Conservation (phyloP, 1,140 invertebrate species). For the Eueides isabella region DNA sequence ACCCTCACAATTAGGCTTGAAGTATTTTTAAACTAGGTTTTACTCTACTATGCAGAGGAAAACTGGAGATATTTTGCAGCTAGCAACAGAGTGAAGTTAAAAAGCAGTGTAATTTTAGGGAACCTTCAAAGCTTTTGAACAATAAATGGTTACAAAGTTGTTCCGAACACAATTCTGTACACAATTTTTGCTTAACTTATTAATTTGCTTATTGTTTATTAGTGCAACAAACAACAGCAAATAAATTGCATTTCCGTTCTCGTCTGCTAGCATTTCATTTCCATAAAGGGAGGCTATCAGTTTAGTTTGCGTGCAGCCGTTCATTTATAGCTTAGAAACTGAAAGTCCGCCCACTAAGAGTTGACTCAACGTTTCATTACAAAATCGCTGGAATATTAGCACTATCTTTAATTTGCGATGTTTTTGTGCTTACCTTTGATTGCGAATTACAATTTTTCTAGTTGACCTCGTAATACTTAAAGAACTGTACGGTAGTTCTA, state of each 20-base stretch:
- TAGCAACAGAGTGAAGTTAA: too few relatives aligned
- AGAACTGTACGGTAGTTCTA: conserved; percentile 36
- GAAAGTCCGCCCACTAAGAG: conserved; percentile 29
- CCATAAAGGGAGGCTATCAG: conserved; percentile 37
- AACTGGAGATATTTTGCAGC: too few relatives aligned
- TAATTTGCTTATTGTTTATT: background rate
- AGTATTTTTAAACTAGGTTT: too few relatives aligned
- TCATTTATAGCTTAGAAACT: conserved; percentile 17
- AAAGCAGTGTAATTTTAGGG: too few relatives aligned
- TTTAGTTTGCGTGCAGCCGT: conserved; percentile 24
- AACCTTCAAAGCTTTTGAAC: too few relatives aligned
- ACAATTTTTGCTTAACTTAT: background rate
- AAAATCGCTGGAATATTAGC: conserved; percentile 47
- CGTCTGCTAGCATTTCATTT: conserved; percentile 37
- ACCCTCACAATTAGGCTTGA: too few relatives aligned
- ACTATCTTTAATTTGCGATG: conserved; percentile 23
- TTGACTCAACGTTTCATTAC: conserved; percentile 40
- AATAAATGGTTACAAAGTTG: too few relatives aligned
- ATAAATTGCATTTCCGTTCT: conserved; percentile 29
- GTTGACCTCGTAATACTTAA: conserved; percentile 52
- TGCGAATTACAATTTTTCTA: conserved; percentile 52
- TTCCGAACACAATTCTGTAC: too few relatives aligned
- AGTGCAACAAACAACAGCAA: background rate
- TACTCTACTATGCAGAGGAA: too few relatives aligned
- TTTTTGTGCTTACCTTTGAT: conserved; percentile 17